phyloP scores from a whole-genome alignment of 2,888 invertebrate species.

The Dynastes maya region DNA sequence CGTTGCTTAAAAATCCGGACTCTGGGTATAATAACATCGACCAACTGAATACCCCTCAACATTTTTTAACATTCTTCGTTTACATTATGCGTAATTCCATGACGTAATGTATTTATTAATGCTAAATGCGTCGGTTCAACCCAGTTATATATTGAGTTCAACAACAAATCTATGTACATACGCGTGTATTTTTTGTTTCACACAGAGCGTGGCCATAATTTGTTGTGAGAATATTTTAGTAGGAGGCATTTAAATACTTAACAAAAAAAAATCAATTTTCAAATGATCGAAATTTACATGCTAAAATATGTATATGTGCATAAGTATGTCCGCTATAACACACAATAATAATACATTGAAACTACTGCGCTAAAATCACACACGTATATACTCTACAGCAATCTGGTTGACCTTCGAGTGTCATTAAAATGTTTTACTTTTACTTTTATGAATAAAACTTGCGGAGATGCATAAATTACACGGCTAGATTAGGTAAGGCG shows the following conservation, averaged over 20 bases:
- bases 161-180: neutral
- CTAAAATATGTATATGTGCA: neutral
- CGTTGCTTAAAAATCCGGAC: no score
- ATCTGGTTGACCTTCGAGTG: slow-evolving; percentile 27
- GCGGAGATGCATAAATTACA: slow-evolving; percentile 12
- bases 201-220: neutral
- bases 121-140: neutral
- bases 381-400: slow-evolving; percentile 19
- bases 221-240: neutral
- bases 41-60: no score
- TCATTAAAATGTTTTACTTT: slow-evolving; percentile 32
- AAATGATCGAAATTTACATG: neutral
- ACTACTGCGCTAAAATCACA: neutral
- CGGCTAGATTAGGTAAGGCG: slow-evolving; percentile 13
- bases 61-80: no score
- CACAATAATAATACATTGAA: slow-evolving; percentile 3
- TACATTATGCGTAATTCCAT: no score
- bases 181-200: neutral
- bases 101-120: neutral
- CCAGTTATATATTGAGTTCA: neutral
- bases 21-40: no score
- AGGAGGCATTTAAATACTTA: neutral
- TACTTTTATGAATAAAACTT: slow-evolving; percentile 34
- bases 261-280: neutral
- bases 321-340: neutral